These are phyloP conservation scores for Hypolimnas misippus DNA, from an alignment of 2,888 invertebrate genomes.

Conservation along the genomic window DNA sequence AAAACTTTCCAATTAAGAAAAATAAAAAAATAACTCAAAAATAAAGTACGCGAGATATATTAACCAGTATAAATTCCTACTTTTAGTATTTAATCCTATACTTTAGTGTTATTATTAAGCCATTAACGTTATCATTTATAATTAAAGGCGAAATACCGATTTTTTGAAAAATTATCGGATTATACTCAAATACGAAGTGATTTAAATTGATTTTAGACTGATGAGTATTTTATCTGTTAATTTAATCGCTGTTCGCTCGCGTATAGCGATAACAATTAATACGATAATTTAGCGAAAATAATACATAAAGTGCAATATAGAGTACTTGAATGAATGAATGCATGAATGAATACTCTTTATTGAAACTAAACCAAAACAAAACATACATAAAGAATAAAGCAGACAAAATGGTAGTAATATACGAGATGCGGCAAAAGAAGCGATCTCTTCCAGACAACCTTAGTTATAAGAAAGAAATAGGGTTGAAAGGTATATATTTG, in stretches of 20 bases:
- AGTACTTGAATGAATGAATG: too few relatives aligned
- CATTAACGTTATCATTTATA: slow-evolving; percentile 28
- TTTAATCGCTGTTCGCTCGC: slow-evolving; percentile 20
- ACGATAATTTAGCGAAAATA: slow-evolving; percentile 14
- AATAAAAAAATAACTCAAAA: too few relatives aligned
- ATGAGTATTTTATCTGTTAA: slow-evolving; percentile 22
- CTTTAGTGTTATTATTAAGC: slow-evolving; percentile 23
- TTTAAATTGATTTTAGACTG: slow-evolving; percentile 37
- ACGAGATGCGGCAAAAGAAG: too few relatives aligned
- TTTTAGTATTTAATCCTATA: slow-evolving; percentile 5
- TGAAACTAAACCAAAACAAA: too few relatives aligned
- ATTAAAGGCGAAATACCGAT: slow-evolving; percentile 33
- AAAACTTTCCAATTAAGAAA: too few relatives aligned
- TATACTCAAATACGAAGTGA: slow-evolving; percentile 33
- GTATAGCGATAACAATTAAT: slow-evolving; percentile 30
- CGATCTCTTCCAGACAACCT: too few relatives aligned
- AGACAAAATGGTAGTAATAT: too few relatives aligned
- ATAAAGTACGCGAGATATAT: background rate
- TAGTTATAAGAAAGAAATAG: too few relatives aligned
- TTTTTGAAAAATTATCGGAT: slow-evolving; percentile 38
- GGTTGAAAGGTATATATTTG: too few relatives aligned
- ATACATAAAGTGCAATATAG: background rate
- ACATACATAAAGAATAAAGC: too few relatives aligned
- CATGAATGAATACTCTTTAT: too few relatives aligned
- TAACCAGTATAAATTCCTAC: background rate